Base-by-base conservation (phyloP, 2,113 vertebrate genomes). In the Neodontobutis hainanensis region DNA sequence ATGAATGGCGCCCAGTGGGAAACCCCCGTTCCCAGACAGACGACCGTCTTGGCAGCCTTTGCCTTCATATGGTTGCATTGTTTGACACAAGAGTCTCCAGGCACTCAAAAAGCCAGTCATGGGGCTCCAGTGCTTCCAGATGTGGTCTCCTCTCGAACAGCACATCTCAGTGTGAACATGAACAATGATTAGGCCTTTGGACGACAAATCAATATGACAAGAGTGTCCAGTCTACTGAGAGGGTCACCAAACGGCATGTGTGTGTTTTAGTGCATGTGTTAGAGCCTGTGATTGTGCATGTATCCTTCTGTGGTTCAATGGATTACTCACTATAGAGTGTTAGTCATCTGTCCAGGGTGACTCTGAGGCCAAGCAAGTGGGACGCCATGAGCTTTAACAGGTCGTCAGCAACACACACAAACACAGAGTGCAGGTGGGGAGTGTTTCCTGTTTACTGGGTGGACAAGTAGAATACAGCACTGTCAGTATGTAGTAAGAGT, bases 81-180 rank as follows among this genome's bases (percentile, higher is more conserved):
- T 90, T 88, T 88, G 87, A 88, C 74, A 70, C 81, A 75, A 61
- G 15, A 6, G 65, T 87, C 87, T 87, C 84, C 65, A 64, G 79
- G 64, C 68, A 57, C 65, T 73, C 75, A 70, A 72, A 78, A 79
- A 48, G 51, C 76, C 71, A 65, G 84, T 66, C 49, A 64, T 73
- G 79, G 60, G 70, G 69, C 55, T 47, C 62, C 80, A 86, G 72
- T 78, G 77, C 73, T 89, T 89, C 89, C 90, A 92, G 90, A 92
- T 91, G 90, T 86, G 83, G 62, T 66, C 75, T 16, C 65, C 55
- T 56, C 51, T 72, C 63, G 51, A 68, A 70, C 44, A 71, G 66
- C 77, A 53, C 70, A 81, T 83, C 57, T 43, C 70, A 57, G 62
- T 61, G 86, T 62, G 51, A 65, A 71, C 27, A 64, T 12, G 70